A percentile compares a stretch with the other conserved stretches of the same genome.
phyloP scores from a whole-genome alignment of 2,797 vertebrate species.

The Columba guinea region DNA sequence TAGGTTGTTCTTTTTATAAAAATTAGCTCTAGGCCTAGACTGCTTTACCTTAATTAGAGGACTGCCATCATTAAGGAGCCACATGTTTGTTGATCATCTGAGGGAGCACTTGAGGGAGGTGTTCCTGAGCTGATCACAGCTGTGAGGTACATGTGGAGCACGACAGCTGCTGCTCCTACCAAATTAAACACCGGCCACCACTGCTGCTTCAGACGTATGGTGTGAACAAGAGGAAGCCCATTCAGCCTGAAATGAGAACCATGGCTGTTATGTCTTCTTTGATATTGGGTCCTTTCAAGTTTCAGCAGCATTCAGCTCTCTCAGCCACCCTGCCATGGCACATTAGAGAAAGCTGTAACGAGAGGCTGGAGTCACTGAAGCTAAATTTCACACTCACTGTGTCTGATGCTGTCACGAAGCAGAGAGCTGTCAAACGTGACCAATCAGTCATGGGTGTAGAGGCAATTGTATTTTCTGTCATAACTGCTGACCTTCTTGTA shows the following conservation, averaged over 20 bases:
- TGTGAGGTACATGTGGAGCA: background rate
- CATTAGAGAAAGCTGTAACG: background rate
- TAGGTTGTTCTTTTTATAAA: background rate
- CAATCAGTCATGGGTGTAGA: background rate
- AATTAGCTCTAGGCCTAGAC: background rate
- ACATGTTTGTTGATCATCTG: background rate
- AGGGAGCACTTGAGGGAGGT: background rate
- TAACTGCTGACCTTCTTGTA: background rate
- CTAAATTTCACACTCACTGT: background rate
- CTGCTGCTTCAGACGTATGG: background rate
- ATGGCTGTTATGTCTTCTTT: background rate
- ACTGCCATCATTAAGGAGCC: background rate
- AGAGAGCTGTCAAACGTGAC: background rate
- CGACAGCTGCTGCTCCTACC: background rate
- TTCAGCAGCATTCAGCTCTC: background rate
- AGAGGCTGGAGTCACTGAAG: background rate
- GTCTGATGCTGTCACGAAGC: background rate
- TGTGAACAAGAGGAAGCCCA: background rate
- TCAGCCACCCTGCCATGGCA: background rate
- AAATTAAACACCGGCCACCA: background rate
- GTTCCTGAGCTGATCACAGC: background rate
- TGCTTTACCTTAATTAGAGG: background rate
- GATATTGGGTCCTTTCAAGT: background rate
- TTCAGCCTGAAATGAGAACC: background rate
- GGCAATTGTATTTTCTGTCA: background rate